Evolutionary conservation across 2,113 vertebrate species (phyloP).

Genomic region (Trachemys scripta): DNA sequence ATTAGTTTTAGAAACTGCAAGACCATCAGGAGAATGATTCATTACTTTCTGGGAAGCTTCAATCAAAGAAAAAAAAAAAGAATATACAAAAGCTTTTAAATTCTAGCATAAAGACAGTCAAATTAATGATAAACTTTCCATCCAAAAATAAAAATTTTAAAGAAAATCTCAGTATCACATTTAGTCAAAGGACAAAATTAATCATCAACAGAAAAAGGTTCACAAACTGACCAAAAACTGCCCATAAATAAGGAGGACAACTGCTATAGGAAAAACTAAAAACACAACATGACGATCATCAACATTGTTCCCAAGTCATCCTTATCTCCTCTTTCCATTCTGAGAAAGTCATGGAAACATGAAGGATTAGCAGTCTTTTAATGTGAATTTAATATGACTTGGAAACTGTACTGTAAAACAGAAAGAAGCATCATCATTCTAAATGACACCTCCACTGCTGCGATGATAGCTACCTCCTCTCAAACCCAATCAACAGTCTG

Average conservation of each 20-base stretch:
- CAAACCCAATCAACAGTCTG: fast-evolving
- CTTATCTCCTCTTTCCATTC: neutral
- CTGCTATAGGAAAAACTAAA: neutral
- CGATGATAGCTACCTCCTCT: neutral
- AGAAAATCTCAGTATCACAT: slow-evolving; percentile 16
- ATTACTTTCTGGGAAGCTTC: neutral
- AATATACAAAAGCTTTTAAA: slow-evolving; percentile 12
- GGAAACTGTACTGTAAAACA: neutral
- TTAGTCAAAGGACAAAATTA: slow-evolving; percentile 46
- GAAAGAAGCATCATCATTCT: neutral
- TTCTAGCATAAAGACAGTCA: slow-evolving; percentile 37
- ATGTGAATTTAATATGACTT: neutral
- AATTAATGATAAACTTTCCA: slow-evolving; percentile 15
- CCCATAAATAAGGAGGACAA: slow-evolving; percentile 17
- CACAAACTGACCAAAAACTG: neutral
- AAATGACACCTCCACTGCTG: neutral
- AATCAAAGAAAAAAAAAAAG: neutral
- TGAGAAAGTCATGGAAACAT: neutral
- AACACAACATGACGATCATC: neutral
- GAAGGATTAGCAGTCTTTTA: fast-evolving
- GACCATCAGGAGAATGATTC: slow-evolving; percentile 34
- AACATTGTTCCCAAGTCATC: neutral
- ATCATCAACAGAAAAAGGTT: slow-evolving; percentile 27
- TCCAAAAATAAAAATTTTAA: slow-evolving; percentile 2
- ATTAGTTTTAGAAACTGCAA: neutral